Base-by-base conservation (phyloP, 2,888 invertebrate species). In the Morpho helenor region DNA sequence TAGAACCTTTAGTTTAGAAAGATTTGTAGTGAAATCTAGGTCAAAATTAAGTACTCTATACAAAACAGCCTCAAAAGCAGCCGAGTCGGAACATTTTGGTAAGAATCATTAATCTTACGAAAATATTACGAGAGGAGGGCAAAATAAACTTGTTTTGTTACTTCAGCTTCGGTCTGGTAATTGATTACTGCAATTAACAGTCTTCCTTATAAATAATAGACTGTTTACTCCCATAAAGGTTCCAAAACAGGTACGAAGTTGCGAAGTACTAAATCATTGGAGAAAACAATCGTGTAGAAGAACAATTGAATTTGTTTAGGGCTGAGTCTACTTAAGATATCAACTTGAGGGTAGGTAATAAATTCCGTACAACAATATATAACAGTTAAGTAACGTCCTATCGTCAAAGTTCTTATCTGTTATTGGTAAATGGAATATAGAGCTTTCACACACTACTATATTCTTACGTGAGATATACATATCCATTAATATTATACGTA, bases 171-270 rank as follows among this genome's bases (percentile, higher is more conserved):
- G 52, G 52, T 45, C 52, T 44, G 16, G 52, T 58, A 73, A 72
- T 70, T 70, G 69, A 74, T 75, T 64, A 63, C 63, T 46, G 62
- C 66, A 68, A 71, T 71, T 70, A 72, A 69, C 65, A 61, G 68
- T 67, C 67, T 64, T 63, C 7, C 62, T 60, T 61, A 62, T 67
- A 71, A 69, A 66, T 64, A 63, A 69, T 69, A 58, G 68, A 66
- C 69, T 48, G 56, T 42, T 55, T 56, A 53, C 57, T 42, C 8
- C 10, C 47, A n/a, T 46, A 57, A 31, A 31, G 31, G 31, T 31
- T 31, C 31, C 31, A 43, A 46, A 40, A 41, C 22, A n/a, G 43
- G 49, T n/a, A 7, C 10, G n/a, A 45, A 42, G 56, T 45, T 52
- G 53, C 22, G 3, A 46, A 43, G 23, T 44, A 23, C 42, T 52